A percentile compares a stretch with the other conserved stretches of the same genome.
phyloP scores from a whole-genome alignment of 1,140 invertebrate genomes.

The Dryas iulia region DNA sequence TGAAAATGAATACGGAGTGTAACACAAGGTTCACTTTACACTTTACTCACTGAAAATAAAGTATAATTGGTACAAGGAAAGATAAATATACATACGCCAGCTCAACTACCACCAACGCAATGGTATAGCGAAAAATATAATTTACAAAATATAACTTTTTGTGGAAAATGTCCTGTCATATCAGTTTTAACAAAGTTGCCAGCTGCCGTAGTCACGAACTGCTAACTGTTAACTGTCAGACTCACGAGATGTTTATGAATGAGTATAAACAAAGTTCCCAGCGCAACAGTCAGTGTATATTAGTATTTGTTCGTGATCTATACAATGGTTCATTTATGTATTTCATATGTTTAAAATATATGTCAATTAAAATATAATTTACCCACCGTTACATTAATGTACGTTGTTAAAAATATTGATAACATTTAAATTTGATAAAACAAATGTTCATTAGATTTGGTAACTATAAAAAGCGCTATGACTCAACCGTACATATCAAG shows the following conservation, averaged over 20 bases:
- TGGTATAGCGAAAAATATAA: not conserved
- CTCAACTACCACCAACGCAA: not conserved
- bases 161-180: constrained; percentile 4
- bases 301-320: not conserved
- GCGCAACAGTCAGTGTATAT: not conserved
- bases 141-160: constrained; percentile 8
- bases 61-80: not conserved
- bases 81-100: no score
- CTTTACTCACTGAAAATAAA: no score
- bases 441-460: no score
- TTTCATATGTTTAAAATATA: not conserved
- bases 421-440: no score
- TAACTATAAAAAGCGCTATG: no score
- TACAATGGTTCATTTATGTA: not conserved
- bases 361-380: no score
- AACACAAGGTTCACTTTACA: no score
- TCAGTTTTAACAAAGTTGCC: constrained; percentile 12
- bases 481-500: no score
- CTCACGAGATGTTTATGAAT: constrained; percentile 5
- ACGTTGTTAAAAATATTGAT: no score
- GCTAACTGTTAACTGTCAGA: constrained; percentile 9
- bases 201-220: constrained; percentile 9
- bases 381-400: no score
- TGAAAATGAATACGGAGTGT: no score
- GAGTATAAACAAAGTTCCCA: not conserved